Evolutionary conservation across 2,113 vertebrate genomes (phyloP).

Genomic region (Poeciliopsis prolifica): DNA sequence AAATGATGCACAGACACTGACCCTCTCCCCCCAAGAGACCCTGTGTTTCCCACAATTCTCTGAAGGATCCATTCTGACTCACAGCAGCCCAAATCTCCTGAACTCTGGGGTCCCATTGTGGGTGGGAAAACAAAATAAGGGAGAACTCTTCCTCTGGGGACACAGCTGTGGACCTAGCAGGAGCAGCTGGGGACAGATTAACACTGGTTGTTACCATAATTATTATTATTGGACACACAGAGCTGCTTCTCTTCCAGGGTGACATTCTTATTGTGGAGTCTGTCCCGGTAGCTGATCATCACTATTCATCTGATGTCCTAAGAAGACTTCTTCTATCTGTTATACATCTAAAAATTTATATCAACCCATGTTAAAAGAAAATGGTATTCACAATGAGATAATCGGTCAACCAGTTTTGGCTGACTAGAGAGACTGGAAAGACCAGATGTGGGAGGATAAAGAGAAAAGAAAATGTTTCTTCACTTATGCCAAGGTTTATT

Average conservation of each 20-base stretch:
- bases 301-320: too few relatives aligned
- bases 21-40: not conserved
- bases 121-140: constrained; percentile 4
- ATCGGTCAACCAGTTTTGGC: too few relatives aligned
- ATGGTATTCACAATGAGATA: too few relatives aligned
- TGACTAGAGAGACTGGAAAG: too few relatives aligned
- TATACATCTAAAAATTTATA: too few relatives aligned
- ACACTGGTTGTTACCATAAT: not conserved
- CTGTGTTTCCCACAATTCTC: not conserved
- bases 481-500: too few relatives aligned
- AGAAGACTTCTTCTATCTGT: too few relatives aligned
- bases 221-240: not conserved
- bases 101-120: constrained; percentile 14
- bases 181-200: not conserved
- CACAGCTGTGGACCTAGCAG: not conserved
- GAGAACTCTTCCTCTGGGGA: constrained; percentile 8
- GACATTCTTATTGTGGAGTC: too few relatives aligned
- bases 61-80: constrained; percentile 29
- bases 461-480: too few relatives aligned
- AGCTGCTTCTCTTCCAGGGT: not conserved
- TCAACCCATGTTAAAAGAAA: too few relatives aligned
- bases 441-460: too few relatives aligned
- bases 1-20: not conserved
- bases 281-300: too few relatives aligned
- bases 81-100: constrained; percentile 8